Conservation (phyloP, 2,797 vertebrate genomes). For the Babyrousa celebensis region DNA sequence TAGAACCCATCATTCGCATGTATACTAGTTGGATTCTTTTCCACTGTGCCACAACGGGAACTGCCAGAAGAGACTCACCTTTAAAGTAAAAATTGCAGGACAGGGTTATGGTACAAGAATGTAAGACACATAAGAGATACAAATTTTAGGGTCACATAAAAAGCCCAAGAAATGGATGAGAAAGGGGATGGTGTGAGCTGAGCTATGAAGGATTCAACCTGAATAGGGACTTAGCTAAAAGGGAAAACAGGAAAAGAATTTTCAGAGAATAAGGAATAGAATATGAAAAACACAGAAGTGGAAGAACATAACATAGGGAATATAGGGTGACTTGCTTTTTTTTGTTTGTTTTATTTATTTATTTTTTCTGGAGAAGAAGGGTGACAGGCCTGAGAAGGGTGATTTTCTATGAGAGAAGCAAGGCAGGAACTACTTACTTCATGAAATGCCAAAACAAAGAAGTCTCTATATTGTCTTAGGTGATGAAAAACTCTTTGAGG, state of each 20-base stretch:
- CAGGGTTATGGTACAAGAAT: not conserved
- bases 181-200: accelerated
- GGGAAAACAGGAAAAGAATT: not conserved
- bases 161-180: not conserved
- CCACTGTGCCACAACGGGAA: too few species aligned
- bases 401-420: not conserved
- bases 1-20: too few species aligned
- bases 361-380: not conserved
- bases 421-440: not conserved
- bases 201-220: not conserved
- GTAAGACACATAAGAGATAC: not conserved
- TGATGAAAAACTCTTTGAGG: not conserved
- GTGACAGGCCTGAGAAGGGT: not conserved
- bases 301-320: not conserved
- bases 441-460: not conserved
- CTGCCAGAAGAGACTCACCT: not conserved
- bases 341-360: not conserved
- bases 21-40: too few species aligned
- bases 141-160: too few species aligned
- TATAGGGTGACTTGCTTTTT: not conserved
- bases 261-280: not conserved
- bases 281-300: not conserved
- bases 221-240: not conserved
- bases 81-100: not conserved
- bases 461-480: not conserved